Base-by-base conservation (phyloP, 1,140 invertebrate genomes). In the Zelostemma sp. region DNA sequence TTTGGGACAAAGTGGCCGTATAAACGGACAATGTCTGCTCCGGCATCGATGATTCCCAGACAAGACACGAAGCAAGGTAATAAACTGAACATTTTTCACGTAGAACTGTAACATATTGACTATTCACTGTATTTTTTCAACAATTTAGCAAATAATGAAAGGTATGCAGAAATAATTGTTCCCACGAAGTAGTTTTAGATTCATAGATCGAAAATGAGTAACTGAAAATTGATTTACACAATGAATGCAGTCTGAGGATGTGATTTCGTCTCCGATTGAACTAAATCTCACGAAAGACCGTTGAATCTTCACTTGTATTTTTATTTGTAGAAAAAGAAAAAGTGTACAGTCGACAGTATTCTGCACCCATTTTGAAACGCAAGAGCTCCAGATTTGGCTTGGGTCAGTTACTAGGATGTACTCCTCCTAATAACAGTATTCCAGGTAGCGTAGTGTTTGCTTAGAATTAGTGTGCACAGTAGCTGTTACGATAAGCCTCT, bases 1-100 rank as follows among this genome's bases (percentile, higher is more conserved):
- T 92, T 98, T 77, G 94, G 94, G 46, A 92, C 92, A 15, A 98
- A 97, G 86, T 96, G 95, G 90, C 95, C 97, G 8, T 98, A 98
- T 79, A 96, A 98, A 83, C 87, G 97, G 51, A 96, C 96, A 43
- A 94, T 95, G 89, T 96, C 94, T 6, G 93, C 95, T 8, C 94
- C 94, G 0, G 92, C 93, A 16, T 93, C 93, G 33, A 93, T 95
- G 87, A 88, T 91, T 40, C 89, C 91, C 3, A 88, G 90, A 17
- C 91, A 93, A 74, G 92, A 94, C 59, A 90, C 88, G 9, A 91
- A 93, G 76, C 88, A 90, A 88, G 92, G 93, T 93, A 86, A 21
- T 28, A 28, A 28, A 28, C 3, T 28, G 25, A 4, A 28, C 3
- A 28, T 28, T 28, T 28, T 4, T 28, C 8, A 28, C 8, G 25